phyloP scores from a whole-genome alignment of 2,797 vertebrate genomes.

The Siniperca undulata region DNA sequence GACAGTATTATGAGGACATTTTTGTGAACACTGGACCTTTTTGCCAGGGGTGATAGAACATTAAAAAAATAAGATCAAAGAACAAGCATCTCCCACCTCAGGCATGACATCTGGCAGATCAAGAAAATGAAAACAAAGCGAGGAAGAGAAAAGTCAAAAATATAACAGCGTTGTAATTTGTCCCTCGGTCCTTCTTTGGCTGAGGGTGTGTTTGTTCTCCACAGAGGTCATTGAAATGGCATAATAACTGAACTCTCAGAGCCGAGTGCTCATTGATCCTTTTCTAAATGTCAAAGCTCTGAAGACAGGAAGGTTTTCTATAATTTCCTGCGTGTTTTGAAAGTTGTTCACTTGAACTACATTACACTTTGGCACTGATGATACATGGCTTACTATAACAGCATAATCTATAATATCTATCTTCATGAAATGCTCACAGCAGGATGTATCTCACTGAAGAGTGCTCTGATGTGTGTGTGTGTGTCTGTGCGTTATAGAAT shows the following conservation, averaged over 20 bases:
- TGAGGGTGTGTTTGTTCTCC: conserved; percentile 50
- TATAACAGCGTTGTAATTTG: not conserved
- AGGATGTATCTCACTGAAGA: conserved; percentile 20
- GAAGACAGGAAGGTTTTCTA: conserved; percentile 4
- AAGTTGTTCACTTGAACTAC: conserved; percentile 17
- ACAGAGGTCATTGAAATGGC: conserved; percentile 42
- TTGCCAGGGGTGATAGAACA: not conserved
- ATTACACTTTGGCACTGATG: not conserved
- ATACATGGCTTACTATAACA: conserved; percentile 8
- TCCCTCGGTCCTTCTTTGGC: conserved; percentile 5
- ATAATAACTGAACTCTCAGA: conserved; percentile 36
- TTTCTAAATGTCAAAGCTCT: conserved; percentile 39
- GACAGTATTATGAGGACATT: conserved; percentile 56
- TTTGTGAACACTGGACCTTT: conserved; percentile 34
- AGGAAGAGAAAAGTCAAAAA: conserved; percentile 30
- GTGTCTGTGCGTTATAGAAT: not conserved
- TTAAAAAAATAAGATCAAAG: conserved; percentile 42
- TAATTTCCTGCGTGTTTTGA: not conserved
- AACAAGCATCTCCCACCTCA: conserved; percentile 56
- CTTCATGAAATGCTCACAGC: conserved; percentile 25
- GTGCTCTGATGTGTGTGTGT: not conserved
- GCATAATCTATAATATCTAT: conserved; percentile 30
- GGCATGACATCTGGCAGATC: conserved; percentile 74
- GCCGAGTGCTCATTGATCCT: conserved; percentile 54
- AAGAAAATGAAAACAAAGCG: conserved; percentile 40